A percentile compares a stretch with the other conserved stretches of the same genome.
phyloP scores from a whole-genome alignment of 2,113 vertebrate genomes.

The Steatornis caripensis region DNA sequence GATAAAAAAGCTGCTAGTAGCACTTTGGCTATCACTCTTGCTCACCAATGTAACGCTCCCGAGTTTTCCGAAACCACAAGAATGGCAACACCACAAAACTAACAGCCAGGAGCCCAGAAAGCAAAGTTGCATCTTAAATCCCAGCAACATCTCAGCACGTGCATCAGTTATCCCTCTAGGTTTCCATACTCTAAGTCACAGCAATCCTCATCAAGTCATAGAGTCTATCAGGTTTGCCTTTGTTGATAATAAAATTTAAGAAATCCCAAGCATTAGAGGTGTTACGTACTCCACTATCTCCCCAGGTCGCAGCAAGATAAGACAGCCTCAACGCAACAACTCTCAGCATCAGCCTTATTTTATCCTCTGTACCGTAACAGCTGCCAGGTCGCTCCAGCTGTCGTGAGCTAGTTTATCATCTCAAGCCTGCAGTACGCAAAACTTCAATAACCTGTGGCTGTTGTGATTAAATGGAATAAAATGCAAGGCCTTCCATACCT shows the following conservation, averaged over 20 bases:
- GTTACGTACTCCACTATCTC: background rate
- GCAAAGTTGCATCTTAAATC: background rate
- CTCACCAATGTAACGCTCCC: rapidly evolving
- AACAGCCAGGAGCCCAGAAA: background rate
- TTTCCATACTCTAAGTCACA: background rate
- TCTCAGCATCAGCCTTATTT: background rate
- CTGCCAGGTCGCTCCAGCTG: background rate
- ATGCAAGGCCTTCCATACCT: too few relatives aligned
- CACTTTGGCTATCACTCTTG: background rate
- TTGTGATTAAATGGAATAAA: background rate
- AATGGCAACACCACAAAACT: background rate
- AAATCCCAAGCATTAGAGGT: background rate
- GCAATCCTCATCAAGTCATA: background rate
- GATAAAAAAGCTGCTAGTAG: background rate
- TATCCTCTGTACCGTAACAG: background rate
- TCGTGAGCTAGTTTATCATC: background rate
- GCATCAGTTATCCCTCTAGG: background rate
- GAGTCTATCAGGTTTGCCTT: background rate
- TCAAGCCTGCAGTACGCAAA: background rate
- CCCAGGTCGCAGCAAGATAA: background rate
- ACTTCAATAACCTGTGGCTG: background rate
- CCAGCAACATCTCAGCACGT: background rate
- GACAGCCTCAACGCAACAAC: background rate
- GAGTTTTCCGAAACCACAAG: background rate
- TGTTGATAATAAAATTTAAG: background rate